These are phyloP conservation scores for Chloebia gouldiae DNA, from an alignment of 2,113 vertebrate genomes.

Conservation along the genomic window DNA sequence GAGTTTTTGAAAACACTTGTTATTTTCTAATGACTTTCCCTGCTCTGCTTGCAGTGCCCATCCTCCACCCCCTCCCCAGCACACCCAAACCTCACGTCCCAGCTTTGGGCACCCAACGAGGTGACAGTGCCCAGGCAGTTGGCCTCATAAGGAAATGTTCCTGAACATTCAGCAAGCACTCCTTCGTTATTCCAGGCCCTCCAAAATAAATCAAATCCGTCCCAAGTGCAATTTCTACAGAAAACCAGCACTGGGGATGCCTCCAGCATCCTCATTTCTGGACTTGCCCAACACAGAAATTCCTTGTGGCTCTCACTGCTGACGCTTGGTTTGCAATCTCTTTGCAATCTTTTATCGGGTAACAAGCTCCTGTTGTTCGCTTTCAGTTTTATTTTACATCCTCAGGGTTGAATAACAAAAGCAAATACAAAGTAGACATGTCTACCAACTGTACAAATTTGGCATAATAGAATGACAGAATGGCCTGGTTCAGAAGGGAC, in stretches of 20 bases:
- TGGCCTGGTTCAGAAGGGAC: background rate
- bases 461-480: background rate
- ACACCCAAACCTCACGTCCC: background rate
- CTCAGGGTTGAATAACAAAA: background rate
- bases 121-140: background rate
- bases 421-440: background rate
- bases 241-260: background rate
- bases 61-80: background rate
- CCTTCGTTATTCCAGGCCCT: background rate
- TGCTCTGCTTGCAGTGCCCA: background rate
- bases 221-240: background rate
- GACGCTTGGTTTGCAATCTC: background rate
- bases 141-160: background rate
- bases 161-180: background rate
- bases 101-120: background rate
- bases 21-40: background rate
- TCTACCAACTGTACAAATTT: background rate
- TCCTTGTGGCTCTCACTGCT: background rate
- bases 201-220: background rate
- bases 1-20: background rate
- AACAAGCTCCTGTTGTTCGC: background rate
- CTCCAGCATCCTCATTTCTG: background rate
- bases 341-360: background rate
- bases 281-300: accelerated
- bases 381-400: background rate